Evolutionary conservation across 2,797 vertebrate genomes (phyloP).

Genomic region (Falco columbarius): DNA sequence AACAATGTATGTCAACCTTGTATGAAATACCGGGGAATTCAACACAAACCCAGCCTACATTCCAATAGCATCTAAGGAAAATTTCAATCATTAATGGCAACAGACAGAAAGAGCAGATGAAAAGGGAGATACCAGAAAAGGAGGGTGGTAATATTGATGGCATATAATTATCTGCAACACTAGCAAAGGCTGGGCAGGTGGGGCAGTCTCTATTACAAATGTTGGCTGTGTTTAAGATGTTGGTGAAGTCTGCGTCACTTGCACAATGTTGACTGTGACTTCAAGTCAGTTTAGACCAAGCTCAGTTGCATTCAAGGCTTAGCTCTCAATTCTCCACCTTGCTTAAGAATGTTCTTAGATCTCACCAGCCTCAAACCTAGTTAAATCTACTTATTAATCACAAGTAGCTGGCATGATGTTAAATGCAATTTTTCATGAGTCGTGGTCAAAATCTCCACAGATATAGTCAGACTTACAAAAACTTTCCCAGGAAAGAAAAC

Average conservation of each 20-base stretch:
- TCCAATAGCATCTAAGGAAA: slow-evolving; percentile 14
- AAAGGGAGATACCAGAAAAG: slow-evolving; percentile 3
- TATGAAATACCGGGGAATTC: background rate
- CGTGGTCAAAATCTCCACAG: background rate
- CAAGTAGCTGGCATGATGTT: background rate
- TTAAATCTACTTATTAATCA: background rate
- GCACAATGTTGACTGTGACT: background rate
- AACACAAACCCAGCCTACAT: slow-evolving; percentile 13
- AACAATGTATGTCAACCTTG: background rate
- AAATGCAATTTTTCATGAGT: background rate
- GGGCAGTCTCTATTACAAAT: slow-evolving; percentile 57
- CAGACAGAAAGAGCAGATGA: slow-evolving; percentile 31
- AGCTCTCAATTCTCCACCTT: slow-evolving; percentile 30
- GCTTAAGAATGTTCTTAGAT: slow-evolving; percentile 42
- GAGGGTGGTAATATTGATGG: slow-evolving; percentile 41
- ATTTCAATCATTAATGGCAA: slow-evolving; percentile 26
- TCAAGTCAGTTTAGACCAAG: slow-evolving; percentile 6
- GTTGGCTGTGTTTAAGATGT: slow-evolving; percentile 32
- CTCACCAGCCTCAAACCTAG: background rate
- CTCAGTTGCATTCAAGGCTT: background rate
- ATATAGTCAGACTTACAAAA: background rate
- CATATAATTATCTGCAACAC: slow-evolving; percentile 51
- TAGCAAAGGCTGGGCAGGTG: slow-evolving; percentile 52
- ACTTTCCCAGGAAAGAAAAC: background rate
- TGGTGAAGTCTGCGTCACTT: slow-evolving; percentile 33